Evolutionary conservation across 2,797 vertebrate species (phyloP).

Genomic region (Philypnodon macrostomus): DNA sequence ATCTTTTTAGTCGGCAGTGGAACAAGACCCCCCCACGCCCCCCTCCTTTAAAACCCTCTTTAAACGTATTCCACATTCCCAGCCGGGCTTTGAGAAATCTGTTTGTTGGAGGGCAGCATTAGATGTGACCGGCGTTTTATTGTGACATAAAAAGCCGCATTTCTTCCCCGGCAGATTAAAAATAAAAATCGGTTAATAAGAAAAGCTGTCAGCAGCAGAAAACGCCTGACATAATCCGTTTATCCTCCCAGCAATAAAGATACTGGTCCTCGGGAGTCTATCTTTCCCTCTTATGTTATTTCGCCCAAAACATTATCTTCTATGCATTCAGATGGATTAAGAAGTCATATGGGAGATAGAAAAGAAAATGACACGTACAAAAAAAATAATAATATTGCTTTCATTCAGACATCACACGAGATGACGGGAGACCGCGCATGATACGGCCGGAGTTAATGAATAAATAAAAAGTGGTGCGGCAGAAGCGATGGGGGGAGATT

Average conservation of each 20-base stretch:
- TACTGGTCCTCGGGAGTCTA: conserved; percentile 99
- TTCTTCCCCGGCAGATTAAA: conserved; percentile 99
- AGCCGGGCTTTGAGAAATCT: conserved; percentile 99
- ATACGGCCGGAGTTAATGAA: conserved; percentile 58
- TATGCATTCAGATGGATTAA: conserved; percentile 99
- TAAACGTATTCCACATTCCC: conserved; percentile 99
- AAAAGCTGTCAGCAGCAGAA: conserved; percentile 99
- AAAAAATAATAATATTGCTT: conserved; percentile 96
- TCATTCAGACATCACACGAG: conserved; percentile 80
- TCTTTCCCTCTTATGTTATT: conserved; percentile 99
- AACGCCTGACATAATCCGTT: conserved; percentile 99
- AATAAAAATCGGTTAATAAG: conserved; percentile 99
- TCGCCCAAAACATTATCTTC: conserved; percentile 99
- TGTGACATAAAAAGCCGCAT: conserved; percentile 99
- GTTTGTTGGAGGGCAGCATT: conserved; percentile 99
- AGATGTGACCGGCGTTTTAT: conserved; percentile 99
- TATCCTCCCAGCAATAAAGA: conserved; percentile 99
- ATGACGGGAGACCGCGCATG: conserved; percentile 62
- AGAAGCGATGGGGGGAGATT: conserved; percentile 56
- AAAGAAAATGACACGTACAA: conserved; percentile 98
- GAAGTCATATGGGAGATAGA: conserved; percentile 99
- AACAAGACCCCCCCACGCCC: conserved; percentile 88
- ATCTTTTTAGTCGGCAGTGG: conserved; percentile 89
- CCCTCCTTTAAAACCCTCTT: conserved; percentile 85
- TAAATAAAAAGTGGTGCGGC: conserved; percentile 60